Percentiles rank a stretch among this genome's conserved stretches.
phyloP scores from a whole-genome alignment of 2,113 vertebrate genomes.

The Pollimyrus isidori region DNA sequence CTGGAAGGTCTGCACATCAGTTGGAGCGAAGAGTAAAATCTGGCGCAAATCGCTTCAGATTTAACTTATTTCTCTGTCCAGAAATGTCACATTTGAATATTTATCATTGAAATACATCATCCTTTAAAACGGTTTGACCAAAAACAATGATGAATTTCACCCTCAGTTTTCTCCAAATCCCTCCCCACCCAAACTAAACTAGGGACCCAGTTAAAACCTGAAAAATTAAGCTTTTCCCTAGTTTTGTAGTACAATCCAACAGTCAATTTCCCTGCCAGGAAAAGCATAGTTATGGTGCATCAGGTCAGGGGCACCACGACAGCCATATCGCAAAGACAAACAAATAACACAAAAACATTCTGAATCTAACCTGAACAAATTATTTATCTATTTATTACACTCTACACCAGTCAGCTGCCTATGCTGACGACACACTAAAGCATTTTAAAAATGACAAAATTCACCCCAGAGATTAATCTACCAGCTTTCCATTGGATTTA shows the following conservation, averaged over 20 bases:
- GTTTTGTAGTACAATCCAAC: background rate
- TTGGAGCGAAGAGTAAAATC: background rate
- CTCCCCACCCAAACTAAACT: background rate
- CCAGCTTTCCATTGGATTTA: background rate
- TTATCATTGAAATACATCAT: background rate
- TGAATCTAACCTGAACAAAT: background rate
- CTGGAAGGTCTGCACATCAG: background rate
- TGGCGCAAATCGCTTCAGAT: background rate
- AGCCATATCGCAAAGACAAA: background rate
- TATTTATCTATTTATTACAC: background rate
- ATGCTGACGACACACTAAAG: background rate
- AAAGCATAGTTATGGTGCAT: background rate
- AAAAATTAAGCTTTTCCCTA: background rate
- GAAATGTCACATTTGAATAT: background rate
- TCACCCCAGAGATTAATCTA: slow-evolving; percentile 14
- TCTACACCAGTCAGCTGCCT: background rate
- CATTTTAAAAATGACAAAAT: background rate
- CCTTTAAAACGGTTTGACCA: background rate
- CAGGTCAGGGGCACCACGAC: background rate
- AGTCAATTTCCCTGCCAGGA: background rate
- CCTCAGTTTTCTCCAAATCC: background rate
- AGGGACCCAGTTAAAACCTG: background rate
- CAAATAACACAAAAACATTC: background rate
- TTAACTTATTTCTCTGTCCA: background rate
- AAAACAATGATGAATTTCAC: background rate